These are phyloP conservation scores for Muscina levida DNA, from an alignment of 2,888 invertebrate genomes.

Conservation along the genomic window DNA sequence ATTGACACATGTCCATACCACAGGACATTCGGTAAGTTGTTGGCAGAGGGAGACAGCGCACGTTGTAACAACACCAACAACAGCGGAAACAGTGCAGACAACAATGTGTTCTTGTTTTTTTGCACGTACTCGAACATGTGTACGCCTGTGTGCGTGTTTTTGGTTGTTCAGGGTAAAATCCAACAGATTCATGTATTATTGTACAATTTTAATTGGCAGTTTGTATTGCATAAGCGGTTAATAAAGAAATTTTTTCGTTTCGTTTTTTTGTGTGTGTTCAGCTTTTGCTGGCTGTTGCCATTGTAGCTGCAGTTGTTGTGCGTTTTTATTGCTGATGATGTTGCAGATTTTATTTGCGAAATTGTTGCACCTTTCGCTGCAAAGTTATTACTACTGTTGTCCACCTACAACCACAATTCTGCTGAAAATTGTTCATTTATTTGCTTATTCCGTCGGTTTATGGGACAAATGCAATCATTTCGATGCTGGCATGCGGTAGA, in stretches of 20 bases:
- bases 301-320: neutral
- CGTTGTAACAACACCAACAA: neutral
- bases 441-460: neutral
- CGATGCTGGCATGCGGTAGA: no score
- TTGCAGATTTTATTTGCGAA: conserved; percentile 3
- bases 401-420: conserved; percentile 49
- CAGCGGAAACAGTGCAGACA: conserved; percentile 5
- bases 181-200: conserved; percentile 31
- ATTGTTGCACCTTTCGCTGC: neutral
- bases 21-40: no score
- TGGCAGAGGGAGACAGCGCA: no score
- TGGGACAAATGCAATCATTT: conserved; percentile 35
- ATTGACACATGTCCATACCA: neutral
- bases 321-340: conserved; percentile 10
- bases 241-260: conserved; percentile 52
- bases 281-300: no score
- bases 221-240: conserved; percentile 53
- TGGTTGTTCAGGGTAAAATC: conserved; percentile 32
- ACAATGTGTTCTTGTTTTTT: neutral
- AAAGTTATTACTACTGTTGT: conserved; percentile 10
- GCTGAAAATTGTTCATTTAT: conserved; percentile 37
- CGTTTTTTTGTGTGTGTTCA: no score
- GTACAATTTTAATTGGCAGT: conserved; percentile 61
- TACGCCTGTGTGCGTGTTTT: conserved; percentile 1
- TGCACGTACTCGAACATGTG: neutral